Evolutionary conservation across 2,113 vertebrate species (phyloP).

Genomic region (Hucho hucho): DNA sequence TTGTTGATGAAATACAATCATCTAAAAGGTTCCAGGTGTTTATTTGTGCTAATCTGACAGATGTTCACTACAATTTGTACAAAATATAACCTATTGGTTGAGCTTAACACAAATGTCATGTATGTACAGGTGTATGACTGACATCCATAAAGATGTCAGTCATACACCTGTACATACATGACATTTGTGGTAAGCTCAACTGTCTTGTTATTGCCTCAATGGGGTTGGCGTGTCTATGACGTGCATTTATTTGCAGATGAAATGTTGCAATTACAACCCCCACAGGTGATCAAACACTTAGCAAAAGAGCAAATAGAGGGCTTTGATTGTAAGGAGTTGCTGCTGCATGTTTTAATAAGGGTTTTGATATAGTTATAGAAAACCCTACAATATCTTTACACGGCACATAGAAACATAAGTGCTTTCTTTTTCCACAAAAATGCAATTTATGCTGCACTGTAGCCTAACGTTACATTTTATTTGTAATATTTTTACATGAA

Average conservation of each 20-base stretch:
- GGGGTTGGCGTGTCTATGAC: conserved; percentile 9
- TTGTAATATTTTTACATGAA: neutral
- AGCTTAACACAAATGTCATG: conserved; percentile 4
- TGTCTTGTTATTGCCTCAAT: conserved; percentile 15
- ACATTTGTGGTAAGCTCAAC: conserved; percentile 4
- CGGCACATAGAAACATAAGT: neutral
- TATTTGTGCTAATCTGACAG: neutral
- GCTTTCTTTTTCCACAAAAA: neutral
- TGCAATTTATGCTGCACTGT: neutral
- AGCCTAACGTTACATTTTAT: no score
- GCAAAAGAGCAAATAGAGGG: conserved; percentile 47
- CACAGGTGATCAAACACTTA: conserved; percentile 64
- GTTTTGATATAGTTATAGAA: neutral
- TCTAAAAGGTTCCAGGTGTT: neutral
- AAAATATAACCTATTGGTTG: neutral
- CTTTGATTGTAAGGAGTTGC: conserved; percentile 27
- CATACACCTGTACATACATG: conserved; percentile 1
- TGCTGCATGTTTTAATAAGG: conserved; percentile 17
- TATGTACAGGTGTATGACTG: conserved; percentile 5
- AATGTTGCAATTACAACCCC: conserved; percentile 54
- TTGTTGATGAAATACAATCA: neutral
- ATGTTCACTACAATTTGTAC: neutral
- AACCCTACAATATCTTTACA: neutral
- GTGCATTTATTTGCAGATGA: conserved; percentile 51
- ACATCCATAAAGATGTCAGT: neutral